Evolutionary conservation across 2,797 vertebrate species (phyloP), one percentile per base, ranked within the genome.

Genomic region (Darevskia nairensis): DNA sequence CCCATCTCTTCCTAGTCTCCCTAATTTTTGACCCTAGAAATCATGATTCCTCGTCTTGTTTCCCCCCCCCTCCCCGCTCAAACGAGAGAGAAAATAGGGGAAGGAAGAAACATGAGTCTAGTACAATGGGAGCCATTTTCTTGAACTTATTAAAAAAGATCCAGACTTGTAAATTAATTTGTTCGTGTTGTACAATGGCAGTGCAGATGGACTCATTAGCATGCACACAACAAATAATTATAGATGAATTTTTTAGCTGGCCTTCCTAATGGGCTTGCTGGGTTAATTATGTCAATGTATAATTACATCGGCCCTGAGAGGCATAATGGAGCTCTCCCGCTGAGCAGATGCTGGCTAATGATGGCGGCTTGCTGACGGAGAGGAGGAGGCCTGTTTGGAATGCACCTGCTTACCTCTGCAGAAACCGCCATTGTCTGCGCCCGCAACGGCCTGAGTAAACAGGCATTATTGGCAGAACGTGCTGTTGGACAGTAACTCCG

Each of bases 211-310:
- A 97, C 98, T 99, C 98, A 99, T 99, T 99, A 99, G 98, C 98
- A 99, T 99, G 98, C 98, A 97, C 98, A 99, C 98, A 99, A 99
- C 98, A 99, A 99, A 99, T 99, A 99, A 99, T 99, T 99, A 99
- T 98, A 98, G 98, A 97, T 96, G 97, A 97, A 97, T 98, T 98
- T 88, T 98, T 98, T 98, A 97, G 98, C 98, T 97, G 97, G 98
- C 98, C 98, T 97, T 98, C 98, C 98, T 99, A 99, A 99, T 99
- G 98, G 98, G 98, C 99, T 99, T 98, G 98, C 99, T 99, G 98
- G 98, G 98, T 99, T 99, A 99, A 99, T 99, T 99, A 99, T 99
- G 98, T 99, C 98, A 99, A 98, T 99, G 98, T 98, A 98, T 99
- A 99, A 99, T 99, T 99, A 99, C 98, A 98, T 98, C 98, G 98